These are phyloP conservation scores for Elanus axillaris DNA, from an alignment of 2,113 vertebrate species.

Conservation along the genomic window DNA sequence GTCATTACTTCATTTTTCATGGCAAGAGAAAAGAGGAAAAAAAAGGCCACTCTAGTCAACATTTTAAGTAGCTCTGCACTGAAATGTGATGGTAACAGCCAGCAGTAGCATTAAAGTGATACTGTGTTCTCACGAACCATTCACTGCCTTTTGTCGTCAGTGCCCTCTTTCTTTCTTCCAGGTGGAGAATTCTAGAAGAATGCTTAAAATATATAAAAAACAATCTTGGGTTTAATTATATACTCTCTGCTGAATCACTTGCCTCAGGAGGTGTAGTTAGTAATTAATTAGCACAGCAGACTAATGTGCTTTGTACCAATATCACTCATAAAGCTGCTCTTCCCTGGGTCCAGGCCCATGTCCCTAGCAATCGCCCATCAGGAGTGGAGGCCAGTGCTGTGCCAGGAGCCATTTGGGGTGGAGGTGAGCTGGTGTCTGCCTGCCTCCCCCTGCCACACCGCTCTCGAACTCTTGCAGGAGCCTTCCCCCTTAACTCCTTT, in stretches of 20 bases:
- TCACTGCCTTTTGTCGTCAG: background rate
- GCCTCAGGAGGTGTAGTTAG: background rate
- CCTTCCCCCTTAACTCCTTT: background rate
- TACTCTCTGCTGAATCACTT: background rate
- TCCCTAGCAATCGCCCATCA: background rate
- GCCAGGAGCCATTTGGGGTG: rapidly evolving
- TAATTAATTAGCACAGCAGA: conserved; percentile 11
- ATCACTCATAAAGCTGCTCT: background rate
- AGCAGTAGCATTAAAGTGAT: background rate
- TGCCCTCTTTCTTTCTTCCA: background rate
- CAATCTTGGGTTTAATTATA: background rate
- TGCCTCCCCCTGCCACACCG: background rate
- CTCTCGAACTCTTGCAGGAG: background rate
- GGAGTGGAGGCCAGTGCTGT: background rate
- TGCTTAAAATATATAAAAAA: background rate
- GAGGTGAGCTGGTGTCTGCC: background rate
- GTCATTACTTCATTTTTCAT: background rate
- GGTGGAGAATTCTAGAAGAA: background rate
- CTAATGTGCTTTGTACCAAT: background rate
- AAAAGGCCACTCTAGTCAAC: background rate
- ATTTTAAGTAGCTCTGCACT: background rate
- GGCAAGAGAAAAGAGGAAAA: background rate
- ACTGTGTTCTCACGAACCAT: background rate
- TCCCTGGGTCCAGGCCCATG: background rate
- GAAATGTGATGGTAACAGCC: background rate